Conservation (phyloP, 1,140 invertebrate species). For the Neomicropteryx cornuta region DNA sequence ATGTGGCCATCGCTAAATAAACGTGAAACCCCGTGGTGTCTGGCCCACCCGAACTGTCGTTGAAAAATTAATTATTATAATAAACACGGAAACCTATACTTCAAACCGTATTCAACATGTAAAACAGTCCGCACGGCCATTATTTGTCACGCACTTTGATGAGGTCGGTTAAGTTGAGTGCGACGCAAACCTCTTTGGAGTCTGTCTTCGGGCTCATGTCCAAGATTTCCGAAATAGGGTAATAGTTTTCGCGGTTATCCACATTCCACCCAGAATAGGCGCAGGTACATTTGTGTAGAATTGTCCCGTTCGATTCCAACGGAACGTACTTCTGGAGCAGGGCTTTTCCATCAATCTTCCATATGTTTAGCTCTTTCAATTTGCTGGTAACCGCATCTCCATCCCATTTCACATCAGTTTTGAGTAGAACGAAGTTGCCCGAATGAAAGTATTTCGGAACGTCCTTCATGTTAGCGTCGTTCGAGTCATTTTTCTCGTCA, state of each 20-base stretch:
- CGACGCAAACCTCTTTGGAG: constrained; percentile 40
- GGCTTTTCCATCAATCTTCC: constrained; percentile 73
- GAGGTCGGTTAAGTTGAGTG: constrained; percentile 39
- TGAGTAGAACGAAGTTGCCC: constrained; percentile 56
- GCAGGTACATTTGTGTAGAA: constrained; percentile 63
- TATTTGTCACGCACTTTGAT: constrained; percentile 41
- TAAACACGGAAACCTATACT: too few species aligned
- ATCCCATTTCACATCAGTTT: constrained; percentile 49
- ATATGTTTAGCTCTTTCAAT: constrained; percentile 49
- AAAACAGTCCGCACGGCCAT: constrained; percentile 13
- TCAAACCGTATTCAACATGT: too few species aligned
- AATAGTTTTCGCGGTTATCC: constrained; percentile 54
- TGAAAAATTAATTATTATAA: too few species aligned
- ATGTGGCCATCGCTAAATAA: too few species aligned
- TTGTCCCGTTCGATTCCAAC: constrained; percentile 55
- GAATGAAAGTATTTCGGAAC: constrained; percentile 47
- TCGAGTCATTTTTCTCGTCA: constrained; percentile 30
- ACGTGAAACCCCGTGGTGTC: too few species aligned
- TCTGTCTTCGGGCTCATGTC: constrained; percentile 37
- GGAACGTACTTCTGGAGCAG: constrained; percentile 66
- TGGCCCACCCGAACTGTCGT: too few species aligned
- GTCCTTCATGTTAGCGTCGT: constrained; percentile 39
- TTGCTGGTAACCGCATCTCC: constrained; percentile 38
- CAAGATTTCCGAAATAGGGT: constrained; percentile 40
- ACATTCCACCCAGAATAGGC: constrained; percentile 62